Evolutionary conservation across 2,797 vertebrate species (phyloP).

Genomic region (Cossypha caffra): DNA sequence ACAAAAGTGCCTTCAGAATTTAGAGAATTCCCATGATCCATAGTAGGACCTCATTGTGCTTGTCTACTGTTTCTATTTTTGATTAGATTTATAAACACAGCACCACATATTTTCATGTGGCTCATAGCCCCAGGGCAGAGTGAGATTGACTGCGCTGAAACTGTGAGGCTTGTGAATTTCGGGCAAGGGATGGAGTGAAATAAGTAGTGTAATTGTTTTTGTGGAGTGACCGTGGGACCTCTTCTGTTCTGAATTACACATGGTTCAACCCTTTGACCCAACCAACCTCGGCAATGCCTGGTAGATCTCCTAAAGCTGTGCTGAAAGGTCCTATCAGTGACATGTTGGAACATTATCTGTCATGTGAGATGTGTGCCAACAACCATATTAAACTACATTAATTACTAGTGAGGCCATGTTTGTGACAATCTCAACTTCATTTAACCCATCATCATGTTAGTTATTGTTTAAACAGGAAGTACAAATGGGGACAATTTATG

Average conservation of each 20-base stretch:
- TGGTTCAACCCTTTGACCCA: constrained; percentile 83
- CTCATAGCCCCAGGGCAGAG: constrained; percentile 77
- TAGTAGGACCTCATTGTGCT: constrained; percentile 86
- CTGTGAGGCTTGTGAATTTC: constrained; percentile 79
- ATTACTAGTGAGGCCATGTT: constrained; percentile 65
- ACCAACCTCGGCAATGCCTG: constrained; percentile 74
- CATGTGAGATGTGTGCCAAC: constrained; percentile 77
- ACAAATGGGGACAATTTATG: constrained; percentile 58
- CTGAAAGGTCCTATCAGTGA: constrained; percentile 78
- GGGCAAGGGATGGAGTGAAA: constrained; percentile 76
- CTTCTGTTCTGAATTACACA: constrained; percentile 85
- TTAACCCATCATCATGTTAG: constrained; percentile 62
- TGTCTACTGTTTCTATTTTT: constrained; percentile 85
- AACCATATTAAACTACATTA: constrained; percentile 73
- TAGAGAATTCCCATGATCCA: constrained; percentile 90
- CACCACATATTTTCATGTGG: constrained; percentile 85
- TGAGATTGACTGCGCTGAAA: constrained; percentile 77
- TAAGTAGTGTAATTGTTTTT: constrained; percentile 89
- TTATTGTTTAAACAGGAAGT: constrained; percentile 71
- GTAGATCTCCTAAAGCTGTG: constrained; percentile 74
- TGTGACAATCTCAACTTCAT: constrained; percentile 70
- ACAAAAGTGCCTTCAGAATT: constrained; percentile 94
- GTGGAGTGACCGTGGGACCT: constrained; percentile 82
- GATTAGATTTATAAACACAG: constrained; percentile 87
- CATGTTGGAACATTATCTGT: constrained; percentile 79